Base-by-base conservation (phyloP, 2,888 invertebrate genomes). In the Unio pictorum region DNA sequence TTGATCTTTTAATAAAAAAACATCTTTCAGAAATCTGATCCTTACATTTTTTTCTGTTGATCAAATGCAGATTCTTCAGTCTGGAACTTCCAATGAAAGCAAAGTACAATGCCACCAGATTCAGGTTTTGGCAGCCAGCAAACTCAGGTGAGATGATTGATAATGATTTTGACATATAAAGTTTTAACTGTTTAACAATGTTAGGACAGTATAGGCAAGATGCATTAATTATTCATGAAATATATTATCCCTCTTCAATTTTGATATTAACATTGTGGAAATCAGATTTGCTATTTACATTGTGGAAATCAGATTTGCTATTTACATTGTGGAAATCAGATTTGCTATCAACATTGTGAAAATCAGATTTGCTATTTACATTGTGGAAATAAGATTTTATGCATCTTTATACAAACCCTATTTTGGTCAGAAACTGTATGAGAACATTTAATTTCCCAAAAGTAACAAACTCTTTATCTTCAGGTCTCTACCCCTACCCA, bases 81-180 rank as follows among this genome's bases (percentile, higher is more conserved):
- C 70, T 89, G 20, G 75, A 81, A 6, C 66, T 87, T 5, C 88
- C 89, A 57, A 75, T 84, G 69, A 81, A 74, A 30, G 86, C 89
- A 0, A 82, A 78, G 58, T 86, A 87, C 54, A 90, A 90, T 78
- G 84, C 90, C 18, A 90, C 90, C 23, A 82, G 89, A 64, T 88
- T 91, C 71, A 75, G 90, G 57, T 87, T 91, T 68, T 90, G 90
- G 90, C 91, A 91, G 70, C 90, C 91, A 3, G 76, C 82, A 15
- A 89, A 89, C 81, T 84, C 78, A 75, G 88, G 89, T 87, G 75
- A 71, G 64, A 28, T 56, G 64, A n/a, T 15, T 30, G 15, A 3
- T 34, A 45, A n/a, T 66, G 56, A 59, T 66, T n/a, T 18, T 55
- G 8, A 64, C 17, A 20, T 1, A 23, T 23, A 23, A 60, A 34